Base-by-base conservation (phyloP, 2,797 vertebrate species). In the Perodicticus potto region DNA sequence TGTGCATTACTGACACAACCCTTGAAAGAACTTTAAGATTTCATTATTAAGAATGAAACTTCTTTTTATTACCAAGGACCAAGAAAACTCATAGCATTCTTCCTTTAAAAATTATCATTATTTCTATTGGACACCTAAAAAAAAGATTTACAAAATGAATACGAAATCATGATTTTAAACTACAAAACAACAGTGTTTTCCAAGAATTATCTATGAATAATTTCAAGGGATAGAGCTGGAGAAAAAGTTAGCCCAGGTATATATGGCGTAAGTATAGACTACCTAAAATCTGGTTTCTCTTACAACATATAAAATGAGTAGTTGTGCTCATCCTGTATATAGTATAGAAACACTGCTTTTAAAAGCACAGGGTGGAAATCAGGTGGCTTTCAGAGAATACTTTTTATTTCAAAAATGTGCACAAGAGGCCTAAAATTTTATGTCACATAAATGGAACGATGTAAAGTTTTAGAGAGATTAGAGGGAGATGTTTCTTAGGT, bases 11-110 rank as follows among this genome's bases (percentile, higher is more conserved):
- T 94, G 70, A 90, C 86, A 84, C 22, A 93, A 93, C 9, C 25
- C 22, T 43, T 73, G 20, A 73, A 86, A 82, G 76, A 96, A 93
- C 74, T 78, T 73, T 83, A 73, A 69, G 78, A 94, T 94, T 89
- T 91, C 57, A 69, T 49, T 76, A 88, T 80, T 34, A 96, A 34
- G 19, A 96, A 86, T 86, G 81, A 96, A 94, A 92, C 86, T 67
- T 67, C 22, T 77, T 34, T 92, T 89, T 91, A 96, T 29, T 94
- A 40, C 32, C 23, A 45, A 91, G 8, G 43, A 96, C 76, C 10
- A 55, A 86, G 80, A 70, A 91, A 89, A 74, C 7, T 65, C 73
- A 53, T 37, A 90, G 61, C 37, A 93, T 37, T 61, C n/a, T 67
- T 70, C 61, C 88, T 93, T 90, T 82, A 91, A 53, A 93, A 96